phyloP scores from a whole-genome alignment of 2,113 vertebrate genomes.

The Oreochromis tanganicae region DNA sequence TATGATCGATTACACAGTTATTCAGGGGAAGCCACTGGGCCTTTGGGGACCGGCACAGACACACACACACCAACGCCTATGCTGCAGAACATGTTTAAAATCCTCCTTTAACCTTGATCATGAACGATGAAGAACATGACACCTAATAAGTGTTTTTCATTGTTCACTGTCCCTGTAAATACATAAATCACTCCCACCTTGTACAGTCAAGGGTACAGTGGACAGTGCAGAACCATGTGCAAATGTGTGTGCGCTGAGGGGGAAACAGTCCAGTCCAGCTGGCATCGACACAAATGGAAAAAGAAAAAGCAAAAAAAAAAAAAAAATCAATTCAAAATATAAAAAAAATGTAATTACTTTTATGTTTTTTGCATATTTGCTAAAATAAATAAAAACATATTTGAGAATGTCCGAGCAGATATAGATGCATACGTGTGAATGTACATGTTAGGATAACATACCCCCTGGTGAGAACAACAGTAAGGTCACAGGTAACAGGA shows the following conservation, averaged over 20 bases:
- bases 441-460: not conserved
- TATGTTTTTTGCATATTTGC: not conserved
- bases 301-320: rapidly evolving
- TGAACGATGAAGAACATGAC: conserved; percentile 59
- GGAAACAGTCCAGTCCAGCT: not conserved
- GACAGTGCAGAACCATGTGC: not conserved
- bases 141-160: conserved; percentile 65
- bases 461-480: not conserved
- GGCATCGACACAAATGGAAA: not conserved
- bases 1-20: conserved; percentile 67
- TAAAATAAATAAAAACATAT: not conserved
- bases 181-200: conserved; percentile 50
- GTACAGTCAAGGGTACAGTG: conserved; percentile 47
- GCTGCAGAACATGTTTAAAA: conserved; percentile 50
- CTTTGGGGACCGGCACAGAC: conserved; percentile 25
- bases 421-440: not conserved
- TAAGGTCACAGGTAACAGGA: conserved; percentile 14
- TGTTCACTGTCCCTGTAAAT: conserved; percentile 55
- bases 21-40: conserved; percentile 51
- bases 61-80: not conserved
- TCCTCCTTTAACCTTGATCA: conserved; percentile 62
- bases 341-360: not conserved
- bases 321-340: rapidly evolving
- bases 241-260: not conserved
- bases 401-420: not conserved